Conservation (phyloP, 2,888 invertebrate genomes). For the Brachynemurus nebulosus region DNA sequence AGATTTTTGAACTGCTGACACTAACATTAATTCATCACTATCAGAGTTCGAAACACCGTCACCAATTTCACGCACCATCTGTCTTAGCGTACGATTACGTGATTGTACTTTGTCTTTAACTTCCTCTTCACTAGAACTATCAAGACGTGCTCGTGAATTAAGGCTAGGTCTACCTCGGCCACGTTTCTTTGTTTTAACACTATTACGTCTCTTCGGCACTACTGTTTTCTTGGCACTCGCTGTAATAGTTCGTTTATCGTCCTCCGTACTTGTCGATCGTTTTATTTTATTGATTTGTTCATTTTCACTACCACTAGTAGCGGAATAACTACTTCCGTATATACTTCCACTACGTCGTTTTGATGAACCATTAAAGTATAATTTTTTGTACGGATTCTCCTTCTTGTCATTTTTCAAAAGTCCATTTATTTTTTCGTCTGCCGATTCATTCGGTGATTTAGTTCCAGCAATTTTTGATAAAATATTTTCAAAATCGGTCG, state of each 20-base stretch:
- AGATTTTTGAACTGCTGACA: slow-evolving; percentile 34
- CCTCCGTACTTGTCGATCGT: slow-evolving; percentile 43
- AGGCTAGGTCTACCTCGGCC: slow-evolving; percentile 26
- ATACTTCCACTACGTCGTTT: slow-evolving; percentile 47
- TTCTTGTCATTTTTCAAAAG: slow-evolving; percentile 39
- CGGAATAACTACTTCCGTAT: slow-evolving; percentile 46
- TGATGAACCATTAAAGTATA: slow-evolving; percentile 61
- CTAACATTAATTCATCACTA: slow-evolving; percentile 63
- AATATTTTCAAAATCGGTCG: slow-evolving; percentile 51
- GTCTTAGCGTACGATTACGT: slow-evolving; percentile 47
- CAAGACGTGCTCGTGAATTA: slow-evolving; percentile 30
- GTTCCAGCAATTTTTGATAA: slow-evolving; percentile 55
- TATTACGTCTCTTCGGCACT: slow-evolving; percentile 20
- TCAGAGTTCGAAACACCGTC: slow-evolving; percentile 56
- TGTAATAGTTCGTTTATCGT: slow-evolving; percentile 35
- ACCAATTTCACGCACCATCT: slow-evolving; percentile 61
- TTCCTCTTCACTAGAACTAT: slow-evolving; percentile 50
- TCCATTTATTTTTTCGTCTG: slow-evolving; percentile 52
- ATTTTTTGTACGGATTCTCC: slow-evolving; percentile 58
- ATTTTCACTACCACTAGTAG: slow-evolving; percentile 35
- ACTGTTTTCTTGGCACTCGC: slow-evolving; percentile 6
- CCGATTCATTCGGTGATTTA: slow-evolving; percentile 37
- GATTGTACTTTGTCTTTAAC: slow-evolving; percentile 31
- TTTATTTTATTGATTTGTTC: slow-evolving; percentile 23
- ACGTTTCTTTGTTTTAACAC: slow-evolving; percentile 23